These are phyloP conservation scores for Drosophila repleta DNA, from an alignment of 1,140 invertebrate species.

Conservation along the genomic window DNA sequence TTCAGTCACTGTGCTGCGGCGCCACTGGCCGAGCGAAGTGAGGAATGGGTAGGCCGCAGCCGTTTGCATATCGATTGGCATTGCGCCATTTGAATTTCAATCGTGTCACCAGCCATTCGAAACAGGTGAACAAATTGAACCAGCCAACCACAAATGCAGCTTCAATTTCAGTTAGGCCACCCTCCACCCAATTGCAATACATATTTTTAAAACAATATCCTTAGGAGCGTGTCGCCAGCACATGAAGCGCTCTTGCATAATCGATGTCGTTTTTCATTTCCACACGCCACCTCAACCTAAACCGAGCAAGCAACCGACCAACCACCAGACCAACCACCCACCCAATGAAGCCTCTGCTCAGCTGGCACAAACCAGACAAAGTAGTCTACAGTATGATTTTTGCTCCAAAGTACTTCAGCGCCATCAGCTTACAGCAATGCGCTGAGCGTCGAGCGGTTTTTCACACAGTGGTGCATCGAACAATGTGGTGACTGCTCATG, in stretches of 20 bases:
- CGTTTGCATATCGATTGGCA: constrained; percentile 46
- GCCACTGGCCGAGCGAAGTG: neutral
- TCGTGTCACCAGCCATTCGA: constrained; percentile 27
- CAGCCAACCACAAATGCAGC: constrained; percentile 13
- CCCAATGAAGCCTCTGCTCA: neutral
- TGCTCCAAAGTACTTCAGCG: constrained; percentile 31
- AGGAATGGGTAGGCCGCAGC: constrained; percentile 30
- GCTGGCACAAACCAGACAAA: constrained; percentile 33
- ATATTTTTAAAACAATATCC: constrained; percentile 65
- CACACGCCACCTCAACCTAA: constrained; percentile 19
- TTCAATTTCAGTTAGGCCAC: constrained; percentile 26
- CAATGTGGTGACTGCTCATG: constrained; percentile 6
- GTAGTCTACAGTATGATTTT: constrained; percentile 55
- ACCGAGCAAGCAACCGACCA: neutral
- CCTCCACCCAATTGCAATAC: constrained; percentile 1
- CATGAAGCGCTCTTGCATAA: constrained; percentile 59
- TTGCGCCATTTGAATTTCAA: constrained; percentile 46
- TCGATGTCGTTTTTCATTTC: constrained; percentile 74
- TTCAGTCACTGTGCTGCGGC: constrained; percentile 10
- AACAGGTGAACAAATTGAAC: constrained; percentile 24
- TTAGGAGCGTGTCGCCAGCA: constrained; percentile 14
- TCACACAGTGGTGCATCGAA: neutral
- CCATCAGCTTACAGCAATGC: constrained; percentile 16
- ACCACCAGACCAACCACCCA: constrained; percentile 9
- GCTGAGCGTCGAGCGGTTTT: constrained; percentile 8